These are phyloP conservation scores for Heterodera carotae DNA, from an alignment of 1,140 invertebrate species.

Conservation along the genomic window DNA sequence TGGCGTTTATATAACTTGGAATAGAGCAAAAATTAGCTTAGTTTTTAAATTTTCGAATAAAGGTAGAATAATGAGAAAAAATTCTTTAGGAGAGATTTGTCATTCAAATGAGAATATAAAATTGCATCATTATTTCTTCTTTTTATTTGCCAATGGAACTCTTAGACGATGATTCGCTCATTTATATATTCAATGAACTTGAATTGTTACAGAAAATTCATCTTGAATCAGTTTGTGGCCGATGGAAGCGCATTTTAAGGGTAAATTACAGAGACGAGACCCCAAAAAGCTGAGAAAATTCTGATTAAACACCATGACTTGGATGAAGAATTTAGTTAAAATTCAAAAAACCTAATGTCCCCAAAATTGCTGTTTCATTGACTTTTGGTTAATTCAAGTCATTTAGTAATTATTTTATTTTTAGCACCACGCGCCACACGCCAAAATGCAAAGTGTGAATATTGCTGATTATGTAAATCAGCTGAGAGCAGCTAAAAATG, in stretches of 20 bases:
- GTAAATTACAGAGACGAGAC: too few species aligned
- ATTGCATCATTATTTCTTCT: too few species aligned
- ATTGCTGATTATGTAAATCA: slow-evolving; percentile 17
- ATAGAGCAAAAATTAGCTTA: neutral
- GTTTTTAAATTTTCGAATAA: neutral
- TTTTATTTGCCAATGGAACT: slow-evolving; percentile 24
- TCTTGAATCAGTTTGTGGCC: slow-evolving; percentile 33
- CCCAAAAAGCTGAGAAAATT: too few species aligned
- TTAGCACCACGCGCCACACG: slow-evolving; percentile 13
- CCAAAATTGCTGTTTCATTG: too few species aligned
- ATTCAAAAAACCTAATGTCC: too few species aligned
- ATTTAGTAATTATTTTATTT: slow-evolving; percentile 22
- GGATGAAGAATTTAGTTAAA: too few species aligned
- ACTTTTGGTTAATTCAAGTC: too few species aligned
- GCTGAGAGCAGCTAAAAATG: slow-evolving; percentile 4
- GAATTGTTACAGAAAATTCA: slow-evolving; percentile 38
- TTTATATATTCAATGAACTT: slow-evolving; percentile 35
- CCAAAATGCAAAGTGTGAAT: slow-evolving; percentile 29
- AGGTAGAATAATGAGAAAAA: too few species aligned
- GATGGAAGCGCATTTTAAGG: slow-evolving; percentile 31
- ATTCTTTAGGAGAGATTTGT: too few species aligned
- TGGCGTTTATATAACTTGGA: too few species aligned
- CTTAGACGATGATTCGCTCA: slow-evolving; percentile 31
- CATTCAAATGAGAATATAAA: too few species aligned
- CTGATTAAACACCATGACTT: too few species aligned